Evolutionary conservation across 2,797 vertebrate genomes (phyloP), one percentile per base, ranked within the genome.

Genomic region (Acestrorhynchus altus): DNA sequence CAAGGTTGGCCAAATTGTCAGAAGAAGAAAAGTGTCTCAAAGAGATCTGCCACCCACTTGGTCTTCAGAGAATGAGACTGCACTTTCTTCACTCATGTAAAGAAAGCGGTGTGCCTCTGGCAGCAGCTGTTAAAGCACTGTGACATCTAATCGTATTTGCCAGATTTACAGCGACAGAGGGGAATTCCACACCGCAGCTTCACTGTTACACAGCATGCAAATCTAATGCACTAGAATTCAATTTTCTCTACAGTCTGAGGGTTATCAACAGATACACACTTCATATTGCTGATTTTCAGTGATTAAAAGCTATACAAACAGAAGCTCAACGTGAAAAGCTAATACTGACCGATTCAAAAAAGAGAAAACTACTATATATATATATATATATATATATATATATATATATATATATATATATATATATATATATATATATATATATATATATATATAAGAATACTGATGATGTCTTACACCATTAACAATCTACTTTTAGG

Each of bases 71-170:
- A 79, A 52, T 69, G 66, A 60, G 31, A 59, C 60, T 65, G 56
- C 82, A 75, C 71, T 74, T 79, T 83, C 60, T 71, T 42, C 44
- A 1, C 20, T 56, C 67, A 40, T 54, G 61, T 44, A 72, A 80
- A 75, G 72, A 75, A 64, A 61, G 42, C 66, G 28, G 57, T 71
- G 67, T 75, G 78, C 72, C 67, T 60, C 70, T 63, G 51, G 79
- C 74, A 60, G 76, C 76, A 59, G 61, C 71, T 60, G 64, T 65
- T 72, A 79, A 83, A 82, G 26, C 70, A 63, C 54, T 85, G 78
- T 61, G 71, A 76, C 10, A 68, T 83, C 73, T 83, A 68, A 83
- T 86, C 79, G 49, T 79, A 82, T 87, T 72, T 86, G 69, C 72
- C 83, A 81, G 54, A 88, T 71, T 79, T 78, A 83, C 40, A 46